Evolutionary conservation across 92 coral and sea anemone species (phyloP).

Genomic region (Palythoa caribaeorum): DNA sequence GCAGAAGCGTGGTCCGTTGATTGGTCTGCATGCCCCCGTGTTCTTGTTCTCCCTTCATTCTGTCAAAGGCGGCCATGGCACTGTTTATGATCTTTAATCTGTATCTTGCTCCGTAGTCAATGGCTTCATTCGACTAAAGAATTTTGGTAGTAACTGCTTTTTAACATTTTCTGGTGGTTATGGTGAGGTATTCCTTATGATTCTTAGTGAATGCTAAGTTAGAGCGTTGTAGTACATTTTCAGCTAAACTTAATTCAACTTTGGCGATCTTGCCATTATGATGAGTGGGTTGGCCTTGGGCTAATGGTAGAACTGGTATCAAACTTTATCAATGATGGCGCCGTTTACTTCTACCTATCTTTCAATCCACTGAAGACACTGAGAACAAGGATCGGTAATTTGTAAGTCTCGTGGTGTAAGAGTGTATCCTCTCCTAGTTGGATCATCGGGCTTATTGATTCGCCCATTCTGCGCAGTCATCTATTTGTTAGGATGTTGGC

Average conservation of each 20-base stretch:
- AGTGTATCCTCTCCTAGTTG: background rate
- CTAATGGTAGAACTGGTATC: background rate
- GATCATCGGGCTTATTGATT: conserved; percentile 9
- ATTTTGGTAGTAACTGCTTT: background rate
- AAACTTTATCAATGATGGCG: background rate
- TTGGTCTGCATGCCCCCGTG: background rate
- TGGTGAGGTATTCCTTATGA: background rate
- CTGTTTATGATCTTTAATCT: background rate
- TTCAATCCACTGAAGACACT: background rate
- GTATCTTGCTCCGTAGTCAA: background rate
- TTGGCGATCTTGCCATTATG: background rate
- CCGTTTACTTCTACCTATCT: background rate
- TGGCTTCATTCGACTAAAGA: background rate
- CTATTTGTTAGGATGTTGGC: background rate
- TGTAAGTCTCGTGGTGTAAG: background rate
- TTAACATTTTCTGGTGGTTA: background rate
- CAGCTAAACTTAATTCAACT: background rate
- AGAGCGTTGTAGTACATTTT: background rate
- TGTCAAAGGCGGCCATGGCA: conserved; percentile 14
- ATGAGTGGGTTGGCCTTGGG: background rate
- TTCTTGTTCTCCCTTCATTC: background rate
- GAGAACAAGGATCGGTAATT: background rate
- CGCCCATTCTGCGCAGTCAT: background rate
- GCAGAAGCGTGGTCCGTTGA: background rate
- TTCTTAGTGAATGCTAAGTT: background rate